Base-by-base conservation (phyloP, 2,888 invertebrate genomes). In the Anoplius nigerrimus region DNA sequence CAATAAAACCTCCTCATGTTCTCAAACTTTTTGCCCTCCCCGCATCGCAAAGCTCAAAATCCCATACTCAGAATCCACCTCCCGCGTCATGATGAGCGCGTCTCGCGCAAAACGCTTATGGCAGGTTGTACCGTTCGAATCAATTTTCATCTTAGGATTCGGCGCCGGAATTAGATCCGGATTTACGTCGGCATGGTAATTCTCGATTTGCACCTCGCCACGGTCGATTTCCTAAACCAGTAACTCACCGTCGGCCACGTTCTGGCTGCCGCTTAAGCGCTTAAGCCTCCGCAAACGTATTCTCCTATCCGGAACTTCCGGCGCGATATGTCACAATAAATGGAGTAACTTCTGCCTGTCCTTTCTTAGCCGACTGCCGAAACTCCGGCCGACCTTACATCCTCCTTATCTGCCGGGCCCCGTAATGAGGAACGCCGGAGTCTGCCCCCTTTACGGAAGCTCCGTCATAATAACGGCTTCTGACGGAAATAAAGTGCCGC, bases 181-280 rank as follows among this genome's bases (percentile, higher is more conserved):
- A 73, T 74, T 74, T 73, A 62, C 74, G 46, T 65, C 64, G 66
- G 70, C 64, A 74, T 70, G 74, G 73, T 74, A 73, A 74, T 73
- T 74, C 73, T 73, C 73, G 73, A 74, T 74, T 73, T 70, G 74
- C 73, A 62, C 59, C 62, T 64, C 57, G 62, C 34, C 21, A 62
- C 64, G 67, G 43, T 73, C 70, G 73, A 70, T 74, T 70, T 70
- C 67, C 73, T 62, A 34, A 43, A 62, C 73, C 70, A 69, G 68
- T 73, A 74, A 72, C 68, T 73, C 72, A 73, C 69, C 61, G 71
- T 59, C 48, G 34, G 15, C 18, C 27, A 16, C 42, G 20, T 42
- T 20, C 56, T 56, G 18, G 15, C 34, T 8, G 42, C 62, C 69
- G 73, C 74, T 73, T 73, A 72, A 73, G 67, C 53, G 16, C 71